Percentiles rank a stretch among this genome's conserved stretches.
phyloP scores from a whole-genome alignment of 1,140 invertebrate genomes.

The Lerema accius region DNA sequence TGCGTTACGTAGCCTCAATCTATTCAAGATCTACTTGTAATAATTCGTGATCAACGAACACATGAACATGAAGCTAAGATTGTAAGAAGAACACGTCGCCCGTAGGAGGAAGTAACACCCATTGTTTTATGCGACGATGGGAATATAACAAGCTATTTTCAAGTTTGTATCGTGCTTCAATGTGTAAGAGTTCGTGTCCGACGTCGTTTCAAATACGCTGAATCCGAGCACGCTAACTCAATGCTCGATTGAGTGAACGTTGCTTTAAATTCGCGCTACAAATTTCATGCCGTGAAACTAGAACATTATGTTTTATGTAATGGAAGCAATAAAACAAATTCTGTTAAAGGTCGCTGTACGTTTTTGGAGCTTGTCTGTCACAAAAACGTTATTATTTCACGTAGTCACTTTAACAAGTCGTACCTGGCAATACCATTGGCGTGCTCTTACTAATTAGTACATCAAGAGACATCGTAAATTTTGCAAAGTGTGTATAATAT shows the following conservation, averaged over 20 bases:
- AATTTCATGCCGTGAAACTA: conserved; percentile 54
- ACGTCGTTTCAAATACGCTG: conserved; percentile 43
- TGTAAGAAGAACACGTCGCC: neutral
- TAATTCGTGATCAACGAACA: conserved; percentile 24
- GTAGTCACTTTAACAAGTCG: conserved; percentile 48
- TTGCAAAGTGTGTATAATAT: conserved; percentile 43
- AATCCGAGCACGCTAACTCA: conserved; percentile 51
- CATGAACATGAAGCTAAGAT: conserved; percentile 10
- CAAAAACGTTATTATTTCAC: conserved; percentile 48
- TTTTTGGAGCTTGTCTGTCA: conserved; percentile 41
- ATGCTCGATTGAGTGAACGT: conserved; percentile 54
- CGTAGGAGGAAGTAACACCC: conserved; percentile 5
- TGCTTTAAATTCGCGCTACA: conserved; percentile 46
- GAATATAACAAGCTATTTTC: conserved; percentile 52
- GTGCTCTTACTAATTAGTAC: conserved; percentile 41
- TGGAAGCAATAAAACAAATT: conserved; percentile 43
- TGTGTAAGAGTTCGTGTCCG: conserved; percentile 58
- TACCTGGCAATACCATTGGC: conserved; percentile 41
- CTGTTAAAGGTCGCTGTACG: conserved; percentile 30
- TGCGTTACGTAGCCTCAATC: conserved; percentile 38
- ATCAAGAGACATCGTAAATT: conserved; percentile 45
- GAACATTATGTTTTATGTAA: conserved; percentile 43
- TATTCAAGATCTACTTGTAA: conserved; percentile 28
- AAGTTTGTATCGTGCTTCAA: conserved; percentile 48
- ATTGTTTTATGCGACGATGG: conserved; percentile 23